A percentile compares a stretch with the other conserved stretches of the same genome.
Evolutionary conservation across 35 echinoderm and acorn worm species (phyloP).

Genomic region (Diadema setosum): DNA sequence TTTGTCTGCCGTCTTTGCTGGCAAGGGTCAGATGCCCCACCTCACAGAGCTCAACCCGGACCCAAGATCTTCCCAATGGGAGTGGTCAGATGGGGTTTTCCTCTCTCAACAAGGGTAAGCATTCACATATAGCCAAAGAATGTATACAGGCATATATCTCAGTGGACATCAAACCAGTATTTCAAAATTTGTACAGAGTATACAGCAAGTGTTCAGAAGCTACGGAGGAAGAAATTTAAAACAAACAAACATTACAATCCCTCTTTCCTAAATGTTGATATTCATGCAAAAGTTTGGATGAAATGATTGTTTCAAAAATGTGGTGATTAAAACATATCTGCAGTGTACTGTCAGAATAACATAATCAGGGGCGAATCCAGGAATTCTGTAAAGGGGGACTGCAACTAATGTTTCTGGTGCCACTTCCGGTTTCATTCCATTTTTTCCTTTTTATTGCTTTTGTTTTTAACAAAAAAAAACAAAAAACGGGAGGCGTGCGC

Average conservation of each 20-base stretch:
- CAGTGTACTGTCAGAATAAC: no score
- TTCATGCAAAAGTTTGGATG: neutral
- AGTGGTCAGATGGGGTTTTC: neutral
- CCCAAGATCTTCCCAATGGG: neutral
- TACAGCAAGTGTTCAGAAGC: neutral
- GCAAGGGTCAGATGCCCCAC: neutral
- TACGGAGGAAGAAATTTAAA: neutral
- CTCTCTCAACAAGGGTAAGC: neutral
- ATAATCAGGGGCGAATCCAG: no score
- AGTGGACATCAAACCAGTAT: neutral
- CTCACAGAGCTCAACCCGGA: neutral
- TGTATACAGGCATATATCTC: neutral
- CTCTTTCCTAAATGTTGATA: neutral
- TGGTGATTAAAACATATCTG: no score
- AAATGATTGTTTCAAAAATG: no score
- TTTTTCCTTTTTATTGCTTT: no score
- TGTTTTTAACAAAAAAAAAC: no score
- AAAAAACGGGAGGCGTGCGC: no score
- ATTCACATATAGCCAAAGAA: neutral
- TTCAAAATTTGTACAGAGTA: neutral
- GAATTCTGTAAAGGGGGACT: no score
- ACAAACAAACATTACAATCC: neutral
- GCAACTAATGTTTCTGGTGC: no score
- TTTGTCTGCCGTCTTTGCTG: neutral
- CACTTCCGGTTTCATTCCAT: no score